Evolutionary conservation across 1,140 invertebrate genomes (phyloP).

Genomic region (Armadillidium nasatum): DNA sequence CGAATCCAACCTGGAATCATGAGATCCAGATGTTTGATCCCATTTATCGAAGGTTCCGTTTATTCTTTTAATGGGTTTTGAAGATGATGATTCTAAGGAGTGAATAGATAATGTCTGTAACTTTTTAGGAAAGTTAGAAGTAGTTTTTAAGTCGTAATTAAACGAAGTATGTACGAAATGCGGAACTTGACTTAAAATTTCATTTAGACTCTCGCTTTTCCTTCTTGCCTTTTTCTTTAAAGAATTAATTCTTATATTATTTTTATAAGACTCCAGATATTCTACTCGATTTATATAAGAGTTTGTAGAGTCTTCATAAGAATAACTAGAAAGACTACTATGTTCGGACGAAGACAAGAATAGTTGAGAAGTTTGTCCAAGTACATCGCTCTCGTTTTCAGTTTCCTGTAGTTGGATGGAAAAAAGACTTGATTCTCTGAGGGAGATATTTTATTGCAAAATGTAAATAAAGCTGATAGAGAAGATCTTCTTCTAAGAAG

Average conservation of each 20-base stretch:
- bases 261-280: not conserved
- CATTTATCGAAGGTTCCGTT: too few relatives aligned
- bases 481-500: too few relatives aligned
- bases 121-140: not conserved
- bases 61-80: not conserved
- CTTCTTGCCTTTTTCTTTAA: not conserved
- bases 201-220: not conserved
- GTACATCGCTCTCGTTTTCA: not conserved
- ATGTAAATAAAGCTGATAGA: too few relatives aligned
- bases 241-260: not conserved
- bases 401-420: not conserved
- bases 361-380: not conserved
- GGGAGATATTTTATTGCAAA: too few relatives aligned
- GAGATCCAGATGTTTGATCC: not conserved
- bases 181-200: not conserved
- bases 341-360: not conserved
- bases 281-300: not conserved
- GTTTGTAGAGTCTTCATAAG: not conserved
- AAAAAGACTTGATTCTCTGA: too few relatives aligned
- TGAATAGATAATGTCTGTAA: not conserved
- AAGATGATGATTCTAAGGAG: not conserved
- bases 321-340: not conserved
- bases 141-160: not conserved
- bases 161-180: not conserved
- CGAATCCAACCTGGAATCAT: not conserved